These are phyloP conservation scores for Macquaria ambigua DNA, from an alignment of 2,113 vertebrate species.

Conservation along the genomic window DNA sequence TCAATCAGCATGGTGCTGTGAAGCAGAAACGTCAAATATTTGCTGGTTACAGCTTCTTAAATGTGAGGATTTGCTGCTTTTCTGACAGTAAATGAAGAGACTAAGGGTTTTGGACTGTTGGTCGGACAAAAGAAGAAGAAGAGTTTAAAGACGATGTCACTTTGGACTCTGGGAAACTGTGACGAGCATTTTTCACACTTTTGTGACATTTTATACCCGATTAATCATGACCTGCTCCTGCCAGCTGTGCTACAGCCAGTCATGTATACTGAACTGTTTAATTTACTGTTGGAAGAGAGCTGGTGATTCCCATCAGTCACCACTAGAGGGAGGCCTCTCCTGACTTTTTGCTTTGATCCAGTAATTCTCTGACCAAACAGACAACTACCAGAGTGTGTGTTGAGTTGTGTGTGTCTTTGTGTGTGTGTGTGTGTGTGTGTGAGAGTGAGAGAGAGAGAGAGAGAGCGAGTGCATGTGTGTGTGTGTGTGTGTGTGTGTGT, in stretches of 20 bases:
- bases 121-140: no score
- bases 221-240: neutral
- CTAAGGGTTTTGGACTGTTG: no score
- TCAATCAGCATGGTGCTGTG: no score
- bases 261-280: neutral
- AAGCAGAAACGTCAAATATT: no score
- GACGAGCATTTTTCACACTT: no score
- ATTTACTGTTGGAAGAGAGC: neutral
- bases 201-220: no score
- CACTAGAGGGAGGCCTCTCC: slow-evolving; percentile 58
- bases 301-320: neutral
- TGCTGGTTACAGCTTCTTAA: no score
- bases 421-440: slow-evolving; percentile 10
- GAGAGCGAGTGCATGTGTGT: slow-evolving; percentile 9
- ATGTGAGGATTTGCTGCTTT: no score
- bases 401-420: neutral
- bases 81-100: no score
- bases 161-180: no score
- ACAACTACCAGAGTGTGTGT: neutral
- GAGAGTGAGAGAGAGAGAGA: neutral
- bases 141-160: no score
- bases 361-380: neutral
- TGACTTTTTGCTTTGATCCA: neutral
- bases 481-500: slow-evolving; percentile 23
- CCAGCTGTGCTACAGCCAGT: no score